A percentile compares a stretch with the other conserved stretches of the same genome.
phyloP scores from a whole-genome alignment of 2,113 vertebrate genomes.

The Tragulus kanchil region DNA sequence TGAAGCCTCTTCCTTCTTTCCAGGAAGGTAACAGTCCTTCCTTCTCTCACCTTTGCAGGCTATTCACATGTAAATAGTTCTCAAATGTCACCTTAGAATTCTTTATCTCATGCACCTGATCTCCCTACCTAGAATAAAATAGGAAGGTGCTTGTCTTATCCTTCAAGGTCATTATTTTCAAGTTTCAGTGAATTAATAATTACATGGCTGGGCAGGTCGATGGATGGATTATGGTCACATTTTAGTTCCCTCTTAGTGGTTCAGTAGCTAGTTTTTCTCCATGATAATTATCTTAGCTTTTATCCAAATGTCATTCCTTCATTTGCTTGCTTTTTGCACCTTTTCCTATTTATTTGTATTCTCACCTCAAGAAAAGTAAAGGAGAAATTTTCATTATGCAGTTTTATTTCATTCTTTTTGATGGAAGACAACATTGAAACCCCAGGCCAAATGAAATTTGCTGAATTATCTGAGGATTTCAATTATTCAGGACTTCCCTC shows the following conservation, averaged over 20 bases:
- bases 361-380: slow-evolving; percentile 24
- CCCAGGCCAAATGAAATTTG: slow-evolving; percentile 44
- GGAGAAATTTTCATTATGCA: background rate
- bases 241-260: background rate
- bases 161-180: slow-evolving; percentile 39
- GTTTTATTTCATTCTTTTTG: slow-evolving; percentile 36
- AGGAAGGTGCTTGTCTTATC: background rate
- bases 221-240: background rate
- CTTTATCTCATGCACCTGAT: background rate
- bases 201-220: background rate
- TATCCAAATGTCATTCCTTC: background rate
- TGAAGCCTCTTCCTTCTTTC: background rate
- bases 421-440: background rate
- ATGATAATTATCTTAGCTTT: background rate
- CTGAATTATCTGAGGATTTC: slow-evolving; percentile 54
- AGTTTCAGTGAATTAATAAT: slow-evolving; percentile 12
- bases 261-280: background rate
- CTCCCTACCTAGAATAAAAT: background rate
- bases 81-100: background rate
- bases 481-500: slow-evolving; percentile 1
- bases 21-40: background rate
- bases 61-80: background rate
- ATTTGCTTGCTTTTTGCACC: slow-evolving; percentile 3
- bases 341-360: slow-evolving; percentile 42
- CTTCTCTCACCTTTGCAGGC: background rate